Evolutionary conservation across 2,888 invertebrate species (phyloP).

Genomic region (Danaus chrysippus): DNA sequence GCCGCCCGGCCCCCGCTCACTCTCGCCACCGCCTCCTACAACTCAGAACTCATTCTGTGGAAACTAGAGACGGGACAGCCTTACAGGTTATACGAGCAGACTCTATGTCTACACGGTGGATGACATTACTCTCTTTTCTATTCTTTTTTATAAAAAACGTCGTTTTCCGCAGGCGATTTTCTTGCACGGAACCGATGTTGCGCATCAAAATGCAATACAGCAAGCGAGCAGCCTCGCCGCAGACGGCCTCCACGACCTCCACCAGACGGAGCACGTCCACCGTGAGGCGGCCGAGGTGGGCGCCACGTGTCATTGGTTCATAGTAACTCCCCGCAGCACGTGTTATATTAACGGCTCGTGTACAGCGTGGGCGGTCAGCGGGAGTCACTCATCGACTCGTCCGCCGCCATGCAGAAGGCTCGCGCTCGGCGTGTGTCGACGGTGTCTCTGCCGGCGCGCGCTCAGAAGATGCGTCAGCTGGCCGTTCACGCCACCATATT

Average conservation of each 20-base stretch:
- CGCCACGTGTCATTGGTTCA: neutral
- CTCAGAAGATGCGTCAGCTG: conserved; percentile 67
- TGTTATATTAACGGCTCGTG: neutral
- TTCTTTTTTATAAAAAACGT: neutral
- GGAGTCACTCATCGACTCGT: conserved; percentile 40
- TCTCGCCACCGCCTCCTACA: conserved; percentile 86
- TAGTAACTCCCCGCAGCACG: neutral
- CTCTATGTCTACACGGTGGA: neutral
- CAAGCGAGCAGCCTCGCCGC: conserved; percentile 47
- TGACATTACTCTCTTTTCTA: too few species aligned
- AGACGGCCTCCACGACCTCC: conserved; percentile 21
- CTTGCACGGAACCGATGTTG: conserved; percentile 76
- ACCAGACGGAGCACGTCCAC: conserved; percentile 31
- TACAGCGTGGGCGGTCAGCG: conserved; percentile 28
- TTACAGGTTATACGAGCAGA: conserved; percentile 61
- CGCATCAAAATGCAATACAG: conserved; percentile 78
- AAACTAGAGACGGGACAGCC: conserved; percentile 89
- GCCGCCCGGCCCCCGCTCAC: conserved; percentile 82
- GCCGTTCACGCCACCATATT: conserved; percentile 84
- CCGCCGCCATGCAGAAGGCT: conserved; percentile 55
- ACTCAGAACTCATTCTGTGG: conserved; percentile 90
- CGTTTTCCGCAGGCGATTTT: conserved; percentile 53
- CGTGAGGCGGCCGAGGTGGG: conserved; percentile 44
- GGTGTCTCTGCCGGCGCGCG: conserved; percentile 60
- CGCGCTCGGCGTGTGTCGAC: conserved; percentile 63